These are phyloP conservation scores for Pimephales promelas DNA, from an alignment of 2,113 vertebrate genomes.

Conservation along the genomic window DNA sequence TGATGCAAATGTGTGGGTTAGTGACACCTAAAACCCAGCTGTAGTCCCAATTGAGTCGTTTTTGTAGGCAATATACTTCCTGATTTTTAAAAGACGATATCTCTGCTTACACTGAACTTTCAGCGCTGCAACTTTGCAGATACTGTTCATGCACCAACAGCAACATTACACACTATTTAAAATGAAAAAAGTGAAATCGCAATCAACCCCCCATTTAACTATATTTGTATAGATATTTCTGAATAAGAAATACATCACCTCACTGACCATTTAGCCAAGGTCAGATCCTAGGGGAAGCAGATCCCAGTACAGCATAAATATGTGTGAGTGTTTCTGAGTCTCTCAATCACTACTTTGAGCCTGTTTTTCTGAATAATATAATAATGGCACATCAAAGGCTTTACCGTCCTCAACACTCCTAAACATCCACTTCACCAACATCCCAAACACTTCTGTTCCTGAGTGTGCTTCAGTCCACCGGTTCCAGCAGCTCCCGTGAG, in stretches of 20 bases:
- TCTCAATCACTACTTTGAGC: conserved; percentile 54
- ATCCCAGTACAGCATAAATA: conserved; percentile 17
- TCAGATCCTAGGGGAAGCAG: background rate
- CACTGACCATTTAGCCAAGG: background rate
- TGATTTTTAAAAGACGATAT: too few relatives aligned
- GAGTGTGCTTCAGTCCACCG: conserved; percentile 27
- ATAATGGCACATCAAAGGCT: conserved; percentile 64
- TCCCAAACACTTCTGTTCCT: conserved; percentile 5
- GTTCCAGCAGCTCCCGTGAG: conserved; percentile 29
- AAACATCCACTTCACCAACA: conserved; percentile 4
- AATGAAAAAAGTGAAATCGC: too few relatives aligned
- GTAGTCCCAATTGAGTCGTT: too few relatives aligned
- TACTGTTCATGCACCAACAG: too few relatives aligned
- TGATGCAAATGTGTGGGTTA: too few relatives aligned
- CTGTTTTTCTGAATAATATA: conserved; percentile 57
- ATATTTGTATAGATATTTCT: too few relatives aligned
- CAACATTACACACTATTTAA: too few relatives aligned
- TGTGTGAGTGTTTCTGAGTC: conserved; percentile 53
- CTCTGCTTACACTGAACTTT: too few relatives aligned
- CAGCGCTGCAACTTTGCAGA: too few relatives aligned
- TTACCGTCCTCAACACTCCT: conserved; percentile 39
- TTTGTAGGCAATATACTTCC: too few relatives aligned
- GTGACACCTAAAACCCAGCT: too few relatives aligned
- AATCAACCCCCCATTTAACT: too few relatives aligned
- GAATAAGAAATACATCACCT: background rate